Conservation (phyloP, 1,140 invertebrate species). For the Metaphire vulgaris region DNA sequence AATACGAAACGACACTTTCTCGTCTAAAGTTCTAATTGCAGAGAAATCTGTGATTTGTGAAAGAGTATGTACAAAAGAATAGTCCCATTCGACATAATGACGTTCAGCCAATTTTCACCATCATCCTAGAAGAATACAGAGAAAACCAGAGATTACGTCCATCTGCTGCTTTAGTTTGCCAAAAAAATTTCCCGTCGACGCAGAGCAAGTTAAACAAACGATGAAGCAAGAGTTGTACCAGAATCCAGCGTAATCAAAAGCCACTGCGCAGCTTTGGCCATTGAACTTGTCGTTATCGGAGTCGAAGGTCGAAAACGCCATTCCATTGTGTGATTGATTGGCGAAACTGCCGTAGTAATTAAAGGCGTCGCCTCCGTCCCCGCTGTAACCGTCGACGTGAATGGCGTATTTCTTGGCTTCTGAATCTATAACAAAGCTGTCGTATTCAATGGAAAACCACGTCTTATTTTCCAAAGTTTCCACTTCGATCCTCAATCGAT, state of each 20-base stretch:
- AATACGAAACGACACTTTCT: no score
- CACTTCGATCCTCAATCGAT: neutral
- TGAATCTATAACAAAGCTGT: neutral
- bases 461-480: neutral
- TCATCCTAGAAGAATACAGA: neutral
- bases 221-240: neutral
- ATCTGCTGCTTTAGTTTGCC: neutral
- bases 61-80: no score
- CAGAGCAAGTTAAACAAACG: neutral
- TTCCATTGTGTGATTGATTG: neutral
- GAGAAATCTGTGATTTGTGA: no score
- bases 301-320: neutral
- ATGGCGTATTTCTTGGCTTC: slow-evolving; percentile 4
- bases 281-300: neutral
- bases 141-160: neutral
- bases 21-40: no score
- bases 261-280: neutral
- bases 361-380: neutral
- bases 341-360: neutral
- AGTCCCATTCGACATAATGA: no score
- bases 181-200: neutral
- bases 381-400: slow-evolving; percentile 4
- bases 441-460: slow-evolving; percentile 6
- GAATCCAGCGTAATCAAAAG: neutral
- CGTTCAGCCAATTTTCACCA: neutral